Conservation (phyloP, 2,113 vertebrate species). For the Pelusios castaneus region DNA sequence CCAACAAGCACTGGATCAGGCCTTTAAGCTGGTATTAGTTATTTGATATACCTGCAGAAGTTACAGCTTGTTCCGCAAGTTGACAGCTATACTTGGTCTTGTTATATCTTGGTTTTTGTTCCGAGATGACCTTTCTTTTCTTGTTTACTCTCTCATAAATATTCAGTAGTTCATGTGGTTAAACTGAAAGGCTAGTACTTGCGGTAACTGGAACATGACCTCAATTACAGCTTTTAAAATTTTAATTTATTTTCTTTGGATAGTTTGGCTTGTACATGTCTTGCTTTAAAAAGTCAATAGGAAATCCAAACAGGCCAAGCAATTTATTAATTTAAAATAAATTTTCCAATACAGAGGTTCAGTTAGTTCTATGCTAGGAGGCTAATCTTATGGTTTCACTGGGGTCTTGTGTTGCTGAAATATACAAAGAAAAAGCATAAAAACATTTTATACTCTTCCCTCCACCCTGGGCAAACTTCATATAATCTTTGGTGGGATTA, state of each 20-base stretch:
- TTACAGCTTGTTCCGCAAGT: not conserved
- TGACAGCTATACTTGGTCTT: not conserved
- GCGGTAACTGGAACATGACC: not conserved
- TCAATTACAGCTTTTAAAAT: not conserved
- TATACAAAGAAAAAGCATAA: not conserved
- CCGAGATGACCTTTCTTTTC: not conserved
- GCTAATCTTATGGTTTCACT: not conserved
- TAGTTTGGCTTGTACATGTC: not conserved
- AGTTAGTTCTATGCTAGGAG: not conserved
- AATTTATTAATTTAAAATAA: not conserved
- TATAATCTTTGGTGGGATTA: not conserved
- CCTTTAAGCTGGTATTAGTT: not conserved
- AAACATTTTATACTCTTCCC: not conserved
- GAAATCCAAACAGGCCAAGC: not conserved
- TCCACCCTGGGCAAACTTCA: not conserved
- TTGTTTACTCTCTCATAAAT: not conserved
- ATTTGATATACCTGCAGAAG: not conserved
- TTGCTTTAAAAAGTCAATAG: not conserved
- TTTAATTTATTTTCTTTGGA: not conserved
- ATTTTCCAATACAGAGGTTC: not conserved
- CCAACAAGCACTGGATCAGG: not conserved
- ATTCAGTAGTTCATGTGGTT: not conserved
- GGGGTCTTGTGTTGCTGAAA: not conserved
- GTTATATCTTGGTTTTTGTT: not conserved
- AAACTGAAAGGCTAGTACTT: not conserved